Conservation (phyloP, 2,797 vertebrate genomes). For the Gymnodraco acuticeps region DNA sequence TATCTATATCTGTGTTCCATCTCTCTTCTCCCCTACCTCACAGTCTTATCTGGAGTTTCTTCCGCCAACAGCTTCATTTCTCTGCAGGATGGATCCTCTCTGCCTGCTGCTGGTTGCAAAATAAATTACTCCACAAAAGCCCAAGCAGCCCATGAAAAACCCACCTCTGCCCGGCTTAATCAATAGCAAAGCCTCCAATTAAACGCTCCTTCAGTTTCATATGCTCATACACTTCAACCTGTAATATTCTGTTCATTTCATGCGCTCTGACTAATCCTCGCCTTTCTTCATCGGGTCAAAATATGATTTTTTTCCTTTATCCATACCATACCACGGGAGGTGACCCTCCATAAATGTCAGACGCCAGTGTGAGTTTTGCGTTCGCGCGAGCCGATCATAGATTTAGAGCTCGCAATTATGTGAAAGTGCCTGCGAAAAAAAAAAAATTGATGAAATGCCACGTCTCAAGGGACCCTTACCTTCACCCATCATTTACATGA, state of each 20-base stretch:
- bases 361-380: constrained; percentile 71
- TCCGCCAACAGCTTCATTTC: constrained; percentile 54
- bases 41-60: constrained; percentile 55
- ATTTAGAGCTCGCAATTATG: constrained; percentile 88
- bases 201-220: constrained; percentile 70
- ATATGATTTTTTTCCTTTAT: constrained; percentile 45
- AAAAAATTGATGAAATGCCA: constrained; percentile 85
- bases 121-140: constrained; percentile 69
- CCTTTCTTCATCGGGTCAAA: constrained; percentile 36
- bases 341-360: constrained; percentile 83
- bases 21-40: constrained; percentile 3
- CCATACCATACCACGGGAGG: constrained; percentile 53
- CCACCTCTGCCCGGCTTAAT: constrained; percentile 70
- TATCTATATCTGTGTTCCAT: constrained; percentile 21
- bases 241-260: constrained; percentile 67
- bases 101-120: constrained; percentile 56
- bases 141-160: constrained; percentile 65
- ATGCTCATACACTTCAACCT: constrained; percentile 55
- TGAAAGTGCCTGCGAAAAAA: constrained; percentile 78
- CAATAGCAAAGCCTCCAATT: constrained; percentile 75
- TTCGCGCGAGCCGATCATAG: constrained; percentile 80
- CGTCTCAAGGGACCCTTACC: constrained; percentile 63
- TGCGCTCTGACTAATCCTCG: constrained; percentile 33
- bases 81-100: constrained; percentile 60
- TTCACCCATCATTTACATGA: constrained; percentile 84